Conservation (phyloP, 2,797 vertebrate genomes). For the Taeniopygia guttata region DNA sequence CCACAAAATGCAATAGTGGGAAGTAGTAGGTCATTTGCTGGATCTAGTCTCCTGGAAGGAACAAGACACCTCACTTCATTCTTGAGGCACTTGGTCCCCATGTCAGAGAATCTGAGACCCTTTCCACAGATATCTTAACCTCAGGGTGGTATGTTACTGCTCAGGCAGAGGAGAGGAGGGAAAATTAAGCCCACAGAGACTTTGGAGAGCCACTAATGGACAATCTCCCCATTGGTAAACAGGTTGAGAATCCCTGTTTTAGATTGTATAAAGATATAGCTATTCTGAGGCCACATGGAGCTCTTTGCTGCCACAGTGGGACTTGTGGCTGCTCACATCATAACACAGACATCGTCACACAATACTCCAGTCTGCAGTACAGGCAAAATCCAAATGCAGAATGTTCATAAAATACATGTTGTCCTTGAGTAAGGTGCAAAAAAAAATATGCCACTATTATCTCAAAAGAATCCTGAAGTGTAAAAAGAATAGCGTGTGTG, state of each 20-base stretch:
- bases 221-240: background rate
- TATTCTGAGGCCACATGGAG: background rate
- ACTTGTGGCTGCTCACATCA: background rate
- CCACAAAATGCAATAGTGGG: background rate
- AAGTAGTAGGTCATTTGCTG: background rate
- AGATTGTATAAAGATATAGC: background rate
- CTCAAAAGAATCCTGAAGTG: background rate
- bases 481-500: background rate
- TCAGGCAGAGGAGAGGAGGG: background rate
- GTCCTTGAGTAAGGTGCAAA: background rate
- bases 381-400: background rate
- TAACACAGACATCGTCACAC: background rate
- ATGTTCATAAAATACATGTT: background rate
- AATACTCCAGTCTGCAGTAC: background rate
- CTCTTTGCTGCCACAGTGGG: background rate
- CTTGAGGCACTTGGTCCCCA: background rate
- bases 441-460: background rate
- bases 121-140: background rate
- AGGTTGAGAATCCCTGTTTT: conserved; percentile 64
- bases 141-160: background rate
- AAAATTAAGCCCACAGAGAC: background rate
- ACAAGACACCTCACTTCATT: background rate
- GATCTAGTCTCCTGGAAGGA: background rate
- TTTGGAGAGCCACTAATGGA: background rate
- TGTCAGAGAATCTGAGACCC: background rate